Evolutionary conservation across 2,888 invertebrate genomes (phyloP).

Genomic region (Thelaira solivaga): DNA sequence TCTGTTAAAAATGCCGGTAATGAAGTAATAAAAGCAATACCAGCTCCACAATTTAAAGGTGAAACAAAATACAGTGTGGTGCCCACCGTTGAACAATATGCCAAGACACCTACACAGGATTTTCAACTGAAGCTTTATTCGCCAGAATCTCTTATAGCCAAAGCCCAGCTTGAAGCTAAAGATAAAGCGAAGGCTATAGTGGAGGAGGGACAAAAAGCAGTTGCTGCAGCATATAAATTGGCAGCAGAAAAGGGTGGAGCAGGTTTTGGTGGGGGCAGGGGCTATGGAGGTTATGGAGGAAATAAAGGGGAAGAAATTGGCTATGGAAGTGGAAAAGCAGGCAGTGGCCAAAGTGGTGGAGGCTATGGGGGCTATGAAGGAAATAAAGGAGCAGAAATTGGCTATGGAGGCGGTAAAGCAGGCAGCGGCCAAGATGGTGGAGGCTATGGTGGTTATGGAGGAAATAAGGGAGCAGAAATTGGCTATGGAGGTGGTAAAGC

Average conservation of each 20-base stretch:
- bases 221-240: conserved; percentile 25
- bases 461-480: too few relatives aligned
- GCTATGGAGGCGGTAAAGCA: neutral
- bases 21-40: conserved; percentile 34
- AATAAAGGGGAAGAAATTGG: neutral
- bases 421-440: neutral
- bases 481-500: neutral
- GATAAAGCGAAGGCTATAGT: conserved; percentile 42
- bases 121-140: conserved; percentile 53
- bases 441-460: neutral
- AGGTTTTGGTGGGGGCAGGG: neutral
- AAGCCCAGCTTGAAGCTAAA: conserved; percentile 52
- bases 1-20: conserved; percentile 29
- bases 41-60: conserved; percentile 66
- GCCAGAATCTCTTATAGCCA: conserved; percentile 47
- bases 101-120: conserved; percentile 45
- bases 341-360: neutral
- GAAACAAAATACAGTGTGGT: conserved; percentile 58
- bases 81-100: conserved; percentile 52
- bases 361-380: neutral
- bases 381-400: neutral
- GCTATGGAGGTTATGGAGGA: neutral
- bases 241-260: conserved; percentile 4
- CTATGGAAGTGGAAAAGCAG: neutral
- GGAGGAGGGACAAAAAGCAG: conserved; percentile 31